phyloP scores from a whole-genome alignment of 2,888 invertebrate genomes.

The Tenodera sinensis region DNA sequence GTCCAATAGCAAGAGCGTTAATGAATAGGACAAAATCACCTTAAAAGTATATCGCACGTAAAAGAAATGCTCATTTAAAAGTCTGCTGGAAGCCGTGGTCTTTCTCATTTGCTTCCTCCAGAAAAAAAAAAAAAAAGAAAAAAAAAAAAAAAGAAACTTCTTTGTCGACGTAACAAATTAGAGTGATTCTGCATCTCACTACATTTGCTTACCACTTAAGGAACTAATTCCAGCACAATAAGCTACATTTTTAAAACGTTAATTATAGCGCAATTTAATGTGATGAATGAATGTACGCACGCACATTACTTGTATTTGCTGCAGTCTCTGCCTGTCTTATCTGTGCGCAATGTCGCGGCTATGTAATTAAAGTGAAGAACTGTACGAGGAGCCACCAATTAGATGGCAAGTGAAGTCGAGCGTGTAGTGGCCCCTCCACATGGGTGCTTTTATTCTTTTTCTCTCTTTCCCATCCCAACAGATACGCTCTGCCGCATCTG shows the following conservation, averaged over 20 bases:
- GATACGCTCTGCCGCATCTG: neutral
- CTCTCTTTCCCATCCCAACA: neutral
- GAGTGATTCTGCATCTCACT: neutral
- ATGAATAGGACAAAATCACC: no score
- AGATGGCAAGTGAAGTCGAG: neutral
- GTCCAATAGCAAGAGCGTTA: no score
- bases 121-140: no score
- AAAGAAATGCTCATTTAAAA: neutral
- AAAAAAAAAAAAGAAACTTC: no score
- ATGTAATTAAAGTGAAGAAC: neutral
- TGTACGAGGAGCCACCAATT: neutral
- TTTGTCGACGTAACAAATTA: no score
- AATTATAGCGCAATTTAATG: neutral
- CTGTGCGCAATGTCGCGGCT: neutral
- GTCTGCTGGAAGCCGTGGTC: no score
- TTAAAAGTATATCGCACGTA: neutral
- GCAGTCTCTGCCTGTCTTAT: neutral
- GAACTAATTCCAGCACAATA: neutral
- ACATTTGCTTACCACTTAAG: neutral
- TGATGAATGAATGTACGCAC: neutral
- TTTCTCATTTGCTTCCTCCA: no score
- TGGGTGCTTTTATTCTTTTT: neutral
- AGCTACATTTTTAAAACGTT: neutral
- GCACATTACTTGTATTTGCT: neutral
- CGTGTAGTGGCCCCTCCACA: neutral